phyloP scores from a whole-genome alignment of 2,113 vertebrate genomes.

The Proterorhinus semilunaris region DNA sequence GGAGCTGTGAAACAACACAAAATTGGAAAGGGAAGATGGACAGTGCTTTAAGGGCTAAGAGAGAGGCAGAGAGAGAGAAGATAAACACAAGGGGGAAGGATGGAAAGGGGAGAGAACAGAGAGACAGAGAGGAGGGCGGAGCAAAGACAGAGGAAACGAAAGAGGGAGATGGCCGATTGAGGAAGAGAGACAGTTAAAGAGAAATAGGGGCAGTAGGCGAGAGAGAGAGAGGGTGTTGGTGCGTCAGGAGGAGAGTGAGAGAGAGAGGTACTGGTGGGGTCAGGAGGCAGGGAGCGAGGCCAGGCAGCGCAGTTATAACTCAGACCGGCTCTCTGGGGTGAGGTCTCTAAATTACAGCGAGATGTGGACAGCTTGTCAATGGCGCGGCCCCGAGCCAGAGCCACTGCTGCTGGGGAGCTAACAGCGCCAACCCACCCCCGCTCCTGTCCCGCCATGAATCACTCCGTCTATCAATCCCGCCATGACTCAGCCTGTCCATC shows the following conservation, averaged over 20 bases:
- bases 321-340: constrained; percentile 62
- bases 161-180: too few species aligned
- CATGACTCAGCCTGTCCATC: constrained; percentile 17
- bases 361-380: constrained; percentile 79
- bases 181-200: neutral
- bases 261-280: neutral
- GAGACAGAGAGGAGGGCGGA: too few species aligned
- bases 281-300: constrained; percentile 16
- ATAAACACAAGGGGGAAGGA: too few species aligned
- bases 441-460: constrained; percentile 41
- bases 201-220: neutral
- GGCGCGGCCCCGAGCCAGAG: constrained; percentile 49
- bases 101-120: neutral
- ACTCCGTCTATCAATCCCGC: constrained; percentile 18
- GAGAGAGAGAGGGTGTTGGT: neutral
- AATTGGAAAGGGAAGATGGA: constrained; percentile 14
- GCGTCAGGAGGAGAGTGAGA: neutral
- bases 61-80: neutral
- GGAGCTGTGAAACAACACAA: constrained; percentile 9
- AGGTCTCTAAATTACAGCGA: constrained; percentile 75
- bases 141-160: too few species aligned
- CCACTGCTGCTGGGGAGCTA: constrained; percentile 43
- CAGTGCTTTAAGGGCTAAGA: neutral
- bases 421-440: constrained; percentile 32
- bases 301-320: constrained; percentile 69